These are phyloP conservation scores for Metopolophium dirhodum DNA, from an alignment of 1,140 invertebrate species.

Conservation along the genomic window DNA sequence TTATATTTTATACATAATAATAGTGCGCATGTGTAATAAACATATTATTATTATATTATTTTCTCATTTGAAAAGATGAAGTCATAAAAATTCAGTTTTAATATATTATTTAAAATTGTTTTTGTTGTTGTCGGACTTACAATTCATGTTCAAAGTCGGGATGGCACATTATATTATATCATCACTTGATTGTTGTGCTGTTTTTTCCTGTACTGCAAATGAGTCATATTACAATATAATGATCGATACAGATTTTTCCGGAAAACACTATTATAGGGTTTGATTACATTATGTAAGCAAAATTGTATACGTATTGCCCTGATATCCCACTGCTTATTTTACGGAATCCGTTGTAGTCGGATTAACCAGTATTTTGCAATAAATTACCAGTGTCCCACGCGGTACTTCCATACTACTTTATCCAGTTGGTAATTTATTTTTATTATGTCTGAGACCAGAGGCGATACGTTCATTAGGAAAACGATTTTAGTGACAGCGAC, in stretches of 20 bases:
- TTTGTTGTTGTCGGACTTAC: no score
- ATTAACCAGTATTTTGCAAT: neutral
- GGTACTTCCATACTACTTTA: neutral
- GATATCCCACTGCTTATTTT: neutral
- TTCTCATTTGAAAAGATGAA: neutral
- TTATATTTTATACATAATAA: no score
- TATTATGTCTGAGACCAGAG: neutral
- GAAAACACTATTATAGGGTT: neutral
- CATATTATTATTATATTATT: no score
- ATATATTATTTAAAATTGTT: neutral
- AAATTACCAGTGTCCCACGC: neutral
- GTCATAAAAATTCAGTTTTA: neutral
- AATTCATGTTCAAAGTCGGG: no score
- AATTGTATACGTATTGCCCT: neutral
- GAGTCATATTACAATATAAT: neutral
- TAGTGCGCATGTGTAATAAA: no score
- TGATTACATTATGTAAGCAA: neutral
- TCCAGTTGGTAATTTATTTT: slow-evolving; percentile 16
- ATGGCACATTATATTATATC: neutral
- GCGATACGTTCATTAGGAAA: slow-evolving; percentile 1
- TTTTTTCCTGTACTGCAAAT: neutral
- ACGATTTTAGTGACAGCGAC: neutral
- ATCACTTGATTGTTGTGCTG: neutral
- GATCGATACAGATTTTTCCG: neutral
- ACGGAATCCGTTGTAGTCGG: neutral